These are phyloP conservation scores for Acanthosepion pharaonis DNA, from an alignment of 2,888 invertebrate species.

Conservation along the genomic window DNA sequence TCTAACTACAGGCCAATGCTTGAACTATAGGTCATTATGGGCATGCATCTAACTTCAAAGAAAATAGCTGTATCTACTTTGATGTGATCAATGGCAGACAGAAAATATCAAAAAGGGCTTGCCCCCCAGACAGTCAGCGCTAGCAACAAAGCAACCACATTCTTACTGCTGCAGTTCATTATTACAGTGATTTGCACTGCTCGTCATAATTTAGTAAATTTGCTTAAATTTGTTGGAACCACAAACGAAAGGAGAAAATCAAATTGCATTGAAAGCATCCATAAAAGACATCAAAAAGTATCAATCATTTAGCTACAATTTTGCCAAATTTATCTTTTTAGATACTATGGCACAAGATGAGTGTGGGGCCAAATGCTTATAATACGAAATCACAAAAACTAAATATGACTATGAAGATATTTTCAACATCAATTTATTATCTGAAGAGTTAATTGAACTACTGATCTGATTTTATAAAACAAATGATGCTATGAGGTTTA, in stretches of 20 bases:
- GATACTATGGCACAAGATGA: not conserved
- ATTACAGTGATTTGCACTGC: not conserved
- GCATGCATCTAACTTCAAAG: not conserved
- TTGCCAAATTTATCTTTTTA: not conserved
- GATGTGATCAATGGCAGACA: slow-evolving; percentile 11
- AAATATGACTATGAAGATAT: not conserved
- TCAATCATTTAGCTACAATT: not conserved
- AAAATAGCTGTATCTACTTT: not conserved
- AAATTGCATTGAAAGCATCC: not conserved
- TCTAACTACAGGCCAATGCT: not conserved
- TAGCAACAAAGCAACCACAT: not conserved
- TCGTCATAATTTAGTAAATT: slow-evolving; percentile 7
- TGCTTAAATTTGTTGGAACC: not conserved
- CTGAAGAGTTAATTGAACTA: no score
- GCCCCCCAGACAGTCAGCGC: slow-evolving; percentile 12
- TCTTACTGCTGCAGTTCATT: not conserved
- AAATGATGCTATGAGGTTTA: no score
- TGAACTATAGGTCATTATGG: not conserved
- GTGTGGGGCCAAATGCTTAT: not conserved
- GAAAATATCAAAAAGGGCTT: not conserved
- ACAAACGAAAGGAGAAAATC: not conserved
- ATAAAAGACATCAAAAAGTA: not conserved
- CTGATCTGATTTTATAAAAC: no score
- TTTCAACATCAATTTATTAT: not conserved
- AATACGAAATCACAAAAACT: not conserved